Conservation (phyloP, 2,888 invertebrate species). For the Anagyrus pseudococci region DNA sequence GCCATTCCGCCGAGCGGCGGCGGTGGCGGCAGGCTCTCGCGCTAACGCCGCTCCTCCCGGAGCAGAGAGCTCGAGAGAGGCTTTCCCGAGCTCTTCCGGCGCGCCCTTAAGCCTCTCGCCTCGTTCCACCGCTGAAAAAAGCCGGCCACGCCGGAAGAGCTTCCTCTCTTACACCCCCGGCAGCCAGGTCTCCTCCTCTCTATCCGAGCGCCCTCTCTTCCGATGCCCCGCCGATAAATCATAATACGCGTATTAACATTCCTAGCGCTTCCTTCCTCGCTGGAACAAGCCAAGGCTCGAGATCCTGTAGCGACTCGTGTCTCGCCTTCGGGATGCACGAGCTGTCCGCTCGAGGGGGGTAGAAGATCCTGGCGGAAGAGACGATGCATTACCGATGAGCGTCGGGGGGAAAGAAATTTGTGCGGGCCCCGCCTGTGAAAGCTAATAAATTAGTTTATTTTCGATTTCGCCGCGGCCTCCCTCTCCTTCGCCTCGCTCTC, state of each 20-base stretch:
- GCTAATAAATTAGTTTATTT: conserved; percentile 33
- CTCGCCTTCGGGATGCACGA: conserved; percentile 44
- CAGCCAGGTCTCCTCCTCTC: conserved; percentile 52
- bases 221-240: conserved; percentile 59
- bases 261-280: conserved; percentile 53
- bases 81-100: conserved; percentile 1
- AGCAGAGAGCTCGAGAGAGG: conserved; percentile 17
- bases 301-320: conserved; percentile 6
- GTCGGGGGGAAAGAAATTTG: not conserved
- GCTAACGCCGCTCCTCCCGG: conserved; percentile 9
- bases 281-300: no score
- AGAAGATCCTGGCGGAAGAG: not conserved
- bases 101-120: not conserved
- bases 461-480: conserved; percentile 10
- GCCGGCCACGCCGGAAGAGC: not conserved
- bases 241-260: conserved; percentile 60
- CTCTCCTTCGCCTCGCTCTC: not conserved
- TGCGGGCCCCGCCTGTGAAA: conserved; percentile 1
- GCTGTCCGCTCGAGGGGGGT: conserved; percentile 39
- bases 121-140: not conserved
- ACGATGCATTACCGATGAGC: not conserved
- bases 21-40: no score
- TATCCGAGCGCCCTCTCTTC: conserved; percentile 53
- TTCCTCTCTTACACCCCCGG: not conserved
- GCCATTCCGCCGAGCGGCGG: no score